Evolutionary conservation across 2,797 vertebrate genomes (phyloP), one percentile per base, ranked within the genome.

Genomic region (Tiaroga cobitis): DNA sequence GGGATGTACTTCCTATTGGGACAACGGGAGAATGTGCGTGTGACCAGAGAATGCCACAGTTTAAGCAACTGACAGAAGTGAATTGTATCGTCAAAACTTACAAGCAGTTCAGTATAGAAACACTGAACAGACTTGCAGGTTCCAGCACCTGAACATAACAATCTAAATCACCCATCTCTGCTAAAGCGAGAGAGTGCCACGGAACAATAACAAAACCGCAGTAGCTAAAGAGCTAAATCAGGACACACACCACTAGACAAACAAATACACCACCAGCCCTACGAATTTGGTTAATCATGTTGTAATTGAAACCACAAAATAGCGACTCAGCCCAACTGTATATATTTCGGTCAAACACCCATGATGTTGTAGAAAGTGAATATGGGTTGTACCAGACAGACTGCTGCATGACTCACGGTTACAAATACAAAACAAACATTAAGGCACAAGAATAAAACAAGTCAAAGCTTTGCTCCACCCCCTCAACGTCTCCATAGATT

Each of bases 351-450:
- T 67, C 41, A 80, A 80, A 80, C 41, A 24, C 26, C 51, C 81
- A 82, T 63, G 70, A 63, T 82, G 81, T 34, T 82, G 54, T 46
- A 74, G 70, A 82, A 82, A 74, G 56, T 65, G 39, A 63, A 61
- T 46, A 63, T n/a, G 56, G 81, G 59, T 26, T 75, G 5, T 34
- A 37, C 81, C 29, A 67, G 81, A 83, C 70, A 75, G 41, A 83
- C 72, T 65, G 21, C 70, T 37, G 80, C 70, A 63, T 82, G 81
- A 83, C 72, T 83, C 81, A 49, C 0, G 2, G 24, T 51, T 67
- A 49, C 63, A 80, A 67, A 78, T 59, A 37, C 72, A 74, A 65
- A 85, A 85, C 81, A 84, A 65, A 81, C 69, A 85, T 39, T 83
- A n/a, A 37, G 37, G 21, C 74, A 63, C 69, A 82, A 73, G 69